Evolutionary conservation across 92 coral and sea anemone genomes (phyloP), one percentile per base, ranked within the genome.

Genomic region (Paragorgia papillata): DNA sequence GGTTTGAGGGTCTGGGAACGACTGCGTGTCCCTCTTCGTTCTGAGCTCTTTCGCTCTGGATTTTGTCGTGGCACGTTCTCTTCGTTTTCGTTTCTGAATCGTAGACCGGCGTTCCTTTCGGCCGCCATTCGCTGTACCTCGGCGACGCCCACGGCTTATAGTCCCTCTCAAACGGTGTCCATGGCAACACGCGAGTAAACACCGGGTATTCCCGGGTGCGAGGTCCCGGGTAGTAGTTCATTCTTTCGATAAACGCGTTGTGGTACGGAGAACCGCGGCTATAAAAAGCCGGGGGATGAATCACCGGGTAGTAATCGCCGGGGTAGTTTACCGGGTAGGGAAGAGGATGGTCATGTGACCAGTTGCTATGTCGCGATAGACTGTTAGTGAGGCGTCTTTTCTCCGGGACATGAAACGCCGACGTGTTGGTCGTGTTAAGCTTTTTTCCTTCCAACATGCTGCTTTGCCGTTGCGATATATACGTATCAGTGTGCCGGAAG

Each of bases 321-420:
- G 78, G 78, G 9, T 71, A 71, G 51, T 71, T 71, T 32, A 71
- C 32, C 78, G 78, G 26, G 25, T 71, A 71, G 65, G 78, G 78
- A n/a, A 31, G 43, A 9, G 49, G 63, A 41, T 54, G 64, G 17
- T 71, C 64, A 53, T 53, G 78, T 53, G 78, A 53, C 78, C 78
- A 71, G 32, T 71, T 30, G 20, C 49, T 41, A 7, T 53, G 66
- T 15, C 79, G 74, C 7, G 85, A 69, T 59, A 69, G 74, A 57
- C 73, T 75, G 43, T 68, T 83, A 14, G 59, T 81, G 15, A 73
- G 57, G 17, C 88, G 85, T 62, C 88, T 73, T 69, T 90, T 90
- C 14, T 89, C 80, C 13, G 97, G 97, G 56, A 90, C 97, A 64
- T 90, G 97, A 75, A 90, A 90, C 9, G 97, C 97, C 0, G 97